Evolutionary conservation across 1,140 invertebrate species (phyloP).

Genomic region (Drosophila lacteicornis): DNA sequence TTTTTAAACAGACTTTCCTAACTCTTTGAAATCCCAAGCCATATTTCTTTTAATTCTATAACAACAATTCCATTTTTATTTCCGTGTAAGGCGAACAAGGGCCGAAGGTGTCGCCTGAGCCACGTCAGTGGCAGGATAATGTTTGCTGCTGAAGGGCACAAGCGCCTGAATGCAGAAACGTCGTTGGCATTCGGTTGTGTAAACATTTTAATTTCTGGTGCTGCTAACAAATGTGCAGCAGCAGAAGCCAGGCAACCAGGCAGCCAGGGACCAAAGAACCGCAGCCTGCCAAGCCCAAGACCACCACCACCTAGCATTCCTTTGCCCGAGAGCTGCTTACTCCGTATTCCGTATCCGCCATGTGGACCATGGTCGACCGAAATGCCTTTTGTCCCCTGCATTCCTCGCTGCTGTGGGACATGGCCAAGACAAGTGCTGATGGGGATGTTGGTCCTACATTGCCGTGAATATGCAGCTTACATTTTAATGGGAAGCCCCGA

Average conservation of each 20-base stretch:
- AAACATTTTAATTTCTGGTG: conserved; percentile 81
- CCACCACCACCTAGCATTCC: conserved; percentile 52
- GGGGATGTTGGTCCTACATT: conserved; percentile 39
- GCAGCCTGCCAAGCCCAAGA: conserved; percentile 57
- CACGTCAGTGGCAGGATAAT: conserved; percentile 43
- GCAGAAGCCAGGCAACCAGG: conserved; percentile 2
- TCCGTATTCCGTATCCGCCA: conserved; percentile 43
- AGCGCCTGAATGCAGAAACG: conserved; percentile 66
- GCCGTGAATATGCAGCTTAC: conserved; percentile 61
- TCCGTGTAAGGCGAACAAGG: conserved; percentile 15
- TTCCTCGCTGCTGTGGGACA: conserved; percentile 18
- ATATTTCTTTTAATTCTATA: background rate
- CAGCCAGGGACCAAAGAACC: conserved; percentile 39
- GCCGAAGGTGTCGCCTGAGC: conserved; percentile 34
- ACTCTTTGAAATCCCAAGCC: too few species aligned
- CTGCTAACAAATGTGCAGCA: conserved; percentile 74
- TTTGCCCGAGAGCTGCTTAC: background rate
- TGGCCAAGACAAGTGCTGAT: conserved; percentile 41
- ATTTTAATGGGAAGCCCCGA: conserved; percentile 45
- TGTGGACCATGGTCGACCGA: conserved; percentile 70
- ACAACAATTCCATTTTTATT: background rate
- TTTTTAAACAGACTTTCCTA: too few species aligned
- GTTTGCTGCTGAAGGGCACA: conserved; percentile 55
- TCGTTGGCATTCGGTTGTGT: conserved; percentile 77
- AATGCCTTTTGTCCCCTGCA: conserved; percentile 46